These are phyloP conservation scores for Tenrec ecaudatus DNA, from an alignment of 2,113 vertebrate genomes.

Conservation along the genomic window DNA sequence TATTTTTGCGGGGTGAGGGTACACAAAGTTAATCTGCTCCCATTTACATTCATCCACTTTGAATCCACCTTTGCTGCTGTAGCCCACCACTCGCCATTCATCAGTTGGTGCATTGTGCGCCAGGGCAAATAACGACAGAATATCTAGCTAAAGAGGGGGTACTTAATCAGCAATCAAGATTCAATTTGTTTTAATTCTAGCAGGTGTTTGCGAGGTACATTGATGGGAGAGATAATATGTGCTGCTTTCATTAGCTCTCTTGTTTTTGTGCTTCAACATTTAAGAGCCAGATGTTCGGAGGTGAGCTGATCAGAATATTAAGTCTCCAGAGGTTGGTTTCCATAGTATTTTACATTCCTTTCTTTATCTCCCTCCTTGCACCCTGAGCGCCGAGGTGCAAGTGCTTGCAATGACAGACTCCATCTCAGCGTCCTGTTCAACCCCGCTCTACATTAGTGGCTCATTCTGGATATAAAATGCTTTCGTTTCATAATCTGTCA, in stretches of 20 bases:
- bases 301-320: constrained; percentile 96
- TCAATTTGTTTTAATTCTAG: constrained; percentile 96
- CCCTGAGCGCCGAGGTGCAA: constrained; percentile 90
- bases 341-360: constrained; percentile 94
- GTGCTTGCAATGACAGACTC: constrained; percentile 87
- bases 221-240: constrained; percentile 94
- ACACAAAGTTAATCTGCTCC: constrained; percentile 88
- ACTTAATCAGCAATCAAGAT: constrained; percentile 97
- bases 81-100: constrained; percentile 88
- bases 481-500: constrained; percentile 85
- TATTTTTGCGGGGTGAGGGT: constrained; percentile 80
- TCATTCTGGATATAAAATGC: constrained; percentile 83
- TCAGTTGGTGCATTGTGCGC: constrained; percentile 91
- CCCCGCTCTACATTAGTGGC: constrained; percentile 85
- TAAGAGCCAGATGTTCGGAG: constrained; percentile 94
- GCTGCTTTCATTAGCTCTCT: constrained; percentile 94
- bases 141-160: constrained; percentile 94
- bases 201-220: constrained; percentile 94
- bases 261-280: constrained; percentile 94
- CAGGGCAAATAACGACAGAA: constrained; percentile 93
- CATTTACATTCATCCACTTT: constrained; percentile 85
- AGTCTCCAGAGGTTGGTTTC: constrained; percentile 96
- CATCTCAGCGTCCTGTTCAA: constrained; percentile 84
- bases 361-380: constrained; percentile 91
- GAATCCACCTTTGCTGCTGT: constrained; percentile 89